A percentile compares a stretch with the other conserved stretches of the same genome.
Conservation (phyloP, 1,140 invertebrate species). For the Orius insidiosus region DNA sequence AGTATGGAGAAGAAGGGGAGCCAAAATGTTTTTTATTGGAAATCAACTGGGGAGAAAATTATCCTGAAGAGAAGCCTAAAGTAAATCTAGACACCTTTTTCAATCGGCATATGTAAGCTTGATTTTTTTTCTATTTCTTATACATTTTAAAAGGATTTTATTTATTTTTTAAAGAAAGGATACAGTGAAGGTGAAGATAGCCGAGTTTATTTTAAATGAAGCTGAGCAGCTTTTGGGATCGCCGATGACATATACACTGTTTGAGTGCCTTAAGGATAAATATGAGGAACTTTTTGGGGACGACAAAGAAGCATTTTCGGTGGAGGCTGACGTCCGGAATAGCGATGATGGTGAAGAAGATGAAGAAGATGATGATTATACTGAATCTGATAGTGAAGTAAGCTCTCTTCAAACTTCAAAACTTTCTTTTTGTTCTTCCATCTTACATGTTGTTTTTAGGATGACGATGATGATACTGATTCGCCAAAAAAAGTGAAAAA, state of each 20-base stretch:
- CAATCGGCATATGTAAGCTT: conserved; percentile 81
- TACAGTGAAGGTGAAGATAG: conserved; percentile 53
- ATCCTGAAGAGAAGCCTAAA: conserved; percentile 63
- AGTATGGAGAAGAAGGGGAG: conserved; percentile 71
- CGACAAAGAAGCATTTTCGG: conserved; percentile 38
- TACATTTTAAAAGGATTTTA: background rate
- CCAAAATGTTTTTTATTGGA: conserved; percentile 72
- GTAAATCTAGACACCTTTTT: conserved; percentile 86
- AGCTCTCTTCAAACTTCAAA: no score
- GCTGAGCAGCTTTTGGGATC: conserved; percentile 64
- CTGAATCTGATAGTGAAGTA: no score
- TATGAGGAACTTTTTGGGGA: conserved; percentile 45
- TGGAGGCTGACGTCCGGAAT: background rate
- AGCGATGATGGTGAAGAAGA: conserved; percentile 5
- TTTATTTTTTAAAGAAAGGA: conserved; percentile 35
- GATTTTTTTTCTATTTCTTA: background rate
- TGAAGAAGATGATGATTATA: conserved; percentile 1
- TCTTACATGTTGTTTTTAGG: no score
- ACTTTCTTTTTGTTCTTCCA: no score
- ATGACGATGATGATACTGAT: conserved; percentile 5
- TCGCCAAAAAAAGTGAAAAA: conserved; percentile 42
- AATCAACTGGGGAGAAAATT: conserved; percentile 66
- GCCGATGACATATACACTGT: conserved; percentile 86
- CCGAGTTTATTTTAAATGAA: conserved; percentile 43
- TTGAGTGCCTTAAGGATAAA: conserved; percentile 82